Conservation (phyloP, 2,113 vertebrate genomes). For the Solea solea region DNA sequence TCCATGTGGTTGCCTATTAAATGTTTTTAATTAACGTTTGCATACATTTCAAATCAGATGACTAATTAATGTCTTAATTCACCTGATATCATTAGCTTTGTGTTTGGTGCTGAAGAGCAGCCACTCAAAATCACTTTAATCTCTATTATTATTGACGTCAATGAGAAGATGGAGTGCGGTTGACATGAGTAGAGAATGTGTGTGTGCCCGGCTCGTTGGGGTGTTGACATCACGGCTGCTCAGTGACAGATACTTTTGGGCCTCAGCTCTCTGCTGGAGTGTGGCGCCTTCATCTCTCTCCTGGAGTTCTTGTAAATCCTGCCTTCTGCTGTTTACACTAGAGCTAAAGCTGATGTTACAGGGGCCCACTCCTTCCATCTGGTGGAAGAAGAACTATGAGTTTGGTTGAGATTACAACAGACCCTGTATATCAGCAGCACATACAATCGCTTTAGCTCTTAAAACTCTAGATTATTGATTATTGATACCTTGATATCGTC, state of each 20-base stretch:
- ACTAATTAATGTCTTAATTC: constrained; percentile 11
- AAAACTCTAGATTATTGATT: neutral
- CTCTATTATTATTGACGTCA: constrained; percentile 6
- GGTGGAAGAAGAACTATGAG: constrained; percentile 19
- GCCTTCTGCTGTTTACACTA: constrained; percentile 79
- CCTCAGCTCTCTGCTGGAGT: constrained; percentile 62
- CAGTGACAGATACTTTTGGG: constrained; percentile 50
- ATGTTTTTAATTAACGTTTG: constrained; percentile 12
- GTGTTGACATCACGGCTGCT: constrained; percentile 36
- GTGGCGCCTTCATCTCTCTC: constrained; percentile 50
- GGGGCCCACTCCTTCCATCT: constrained; percentile 61
- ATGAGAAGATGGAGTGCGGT: constrained; percentile 11
- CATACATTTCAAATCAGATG: constrained; percentile 8
- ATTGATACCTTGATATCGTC: too few species aligned
- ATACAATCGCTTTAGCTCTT: neutral
- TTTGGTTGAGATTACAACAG: constrained; percentile 1
- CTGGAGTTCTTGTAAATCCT: constrained; percentile 70
- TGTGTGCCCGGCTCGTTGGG: constrained; percentile 21
- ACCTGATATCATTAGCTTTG: constrained; percentile 10
- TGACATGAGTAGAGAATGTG: neutral
- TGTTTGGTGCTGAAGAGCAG: constrained; percentile 1
- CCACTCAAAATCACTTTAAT: constrained; percentile 10
- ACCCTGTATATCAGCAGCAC: neutral
- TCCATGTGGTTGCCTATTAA: constrained; percentile 34
- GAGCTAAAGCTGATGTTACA: constrained; percentile 56